Base-by-base conservation (phyloP, 2,113 vertebrate genomes). In the Tetrao urogallus region DNA sequence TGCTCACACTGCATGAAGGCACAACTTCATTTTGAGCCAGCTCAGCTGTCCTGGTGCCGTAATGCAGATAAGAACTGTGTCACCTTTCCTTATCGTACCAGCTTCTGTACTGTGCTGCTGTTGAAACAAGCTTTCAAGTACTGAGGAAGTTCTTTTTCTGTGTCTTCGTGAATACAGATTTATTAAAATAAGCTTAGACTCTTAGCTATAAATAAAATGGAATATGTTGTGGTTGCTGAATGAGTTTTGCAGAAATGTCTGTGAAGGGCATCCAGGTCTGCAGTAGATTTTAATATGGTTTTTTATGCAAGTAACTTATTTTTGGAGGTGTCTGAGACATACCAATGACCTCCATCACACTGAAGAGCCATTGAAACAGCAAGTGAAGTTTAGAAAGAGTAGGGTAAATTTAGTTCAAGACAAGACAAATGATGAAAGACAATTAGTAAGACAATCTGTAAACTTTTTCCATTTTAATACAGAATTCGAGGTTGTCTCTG, bases 181-280 rank as follows among this genome's bases (percentile, higher is more conserved):
- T 88, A 94, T 76, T 92, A 83, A 86, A 81, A 58, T 74, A 10
- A 82, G 52, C 9, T 28, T 24, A 42, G 64, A n/a, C 58, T 86
- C 36, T 0, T 3, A 45, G 82, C 86, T 93, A 71, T 93, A 79
- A 94, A 89, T 92, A 94, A 91, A 69, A 42, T 58, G 56, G 71
- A 82, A 36, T 73, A n/a, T 24, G 1, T 48, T 79, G 75, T 93
- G 90, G 79, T 38, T 86, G 67, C 72, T 91, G 90, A 82, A 86
- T 54, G 78, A 74, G 58, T 54, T 71, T 32, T 88, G 73, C 67
- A 86, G 88, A 77, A 70, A 6, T 8, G 27, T 30, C 38, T 30
- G 0, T 56, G 66, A 78, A 95, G 90, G 90, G 45, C 85, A 77
- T 80, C 75, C 66, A 58, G 9, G 70, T 86, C 43, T 45, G 60